phyloP scores from a whole-genome alignment of 2,888 invertebrate genomes.

The Sarcophaga carnaria region DNA sequence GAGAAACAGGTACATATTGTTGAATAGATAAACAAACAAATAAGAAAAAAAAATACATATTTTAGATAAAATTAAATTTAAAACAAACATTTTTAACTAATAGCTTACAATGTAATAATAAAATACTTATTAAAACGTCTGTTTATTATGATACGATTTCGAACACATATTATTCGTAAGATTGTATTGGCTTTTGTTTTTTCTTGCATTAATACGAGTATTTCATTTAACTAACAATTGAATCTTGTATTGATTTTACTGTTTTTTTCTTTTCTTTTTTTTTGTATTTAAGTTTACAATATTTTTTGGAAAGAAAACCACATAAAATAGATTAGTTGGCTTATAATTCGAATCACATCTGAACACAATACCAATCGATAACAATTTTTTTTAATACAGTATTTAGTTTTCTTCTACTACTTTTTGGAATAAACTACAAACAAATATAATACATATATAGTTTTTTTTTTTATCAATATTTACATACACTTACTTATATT shows the following conservation, averaged over 20 bases:
- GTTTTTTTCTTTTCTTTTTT: background rate
- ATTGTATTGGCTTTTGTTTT: background rate
- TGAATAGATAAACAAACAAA: background rate
- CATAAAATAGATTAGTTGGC: slow-evolving; percentile 28
- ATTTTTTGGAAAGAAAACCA: slow-evolving; percentile 29
- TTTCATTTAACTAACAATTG: slow-evolving; percentile 27
- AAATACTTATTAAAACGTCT: background rate
- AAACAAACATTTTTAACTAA: slow-evolving; percentile 10
- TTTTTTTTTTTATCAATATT: slow-evolving; percentile 4
- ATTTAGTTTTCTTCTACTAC: slow-evolving; percentile 1
- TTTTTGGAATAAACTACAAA: slow-evolving; percentile 44
- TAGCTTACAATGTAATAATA: slow-evolving; percentile 22
- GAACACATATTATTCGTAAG: too few relatives aligned
- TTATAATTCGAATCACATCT: slow-evolving; percentile 38
- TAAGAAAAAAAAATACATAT: background rate
- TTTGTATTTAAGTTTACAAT: slow-evolving; percentile 20
- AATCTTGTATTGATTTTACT: slow-evolving; percentile 11
- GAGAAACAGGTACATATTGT: slow-evolving; percentile 37
- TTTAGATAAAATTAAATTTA: background rate
- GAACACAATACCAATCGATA: slow-evolving; percentile 44
- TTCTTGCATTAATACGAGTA: background rate
- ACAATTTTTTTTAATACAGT: slow-evolving; percentile 31
- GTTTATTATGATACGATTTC: background rate
- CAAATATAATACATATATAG: background rate
- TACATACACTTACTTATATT: slow-evolving; percentile 15